Base-by-base conservation (phyloP, 2,888 invertebrate genomes). In the Ceriagrion tenellum region DNA sequence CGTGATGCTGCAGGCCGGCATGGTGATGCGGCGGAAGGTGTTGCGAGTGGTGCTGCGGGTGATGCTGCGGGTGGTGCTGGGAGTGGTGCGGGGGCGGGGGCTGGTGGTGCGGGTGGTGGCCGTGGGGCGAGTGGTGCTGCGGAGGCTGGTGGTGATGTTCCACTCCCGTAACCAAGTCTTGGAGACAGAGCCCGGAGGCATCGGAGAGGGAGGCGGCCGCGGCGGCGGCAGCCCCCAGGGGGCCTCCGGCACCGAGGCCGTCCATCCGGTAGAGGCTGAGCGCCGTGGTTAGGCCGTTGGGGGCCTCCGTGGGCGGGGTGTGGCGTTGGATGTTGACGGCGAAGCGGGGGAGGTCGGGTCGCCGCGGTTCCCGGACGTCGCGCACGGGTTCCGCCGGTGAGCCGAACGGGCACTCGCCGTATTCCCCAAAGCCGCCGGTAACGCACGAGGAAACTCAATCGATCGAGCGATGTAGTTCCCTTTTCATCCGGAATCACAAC, bases 181-280 rank as follows among this genome's bases (percentile, higher is more conserved):
- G 98, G 95, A 98, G 97, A 96, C 98, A 98, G 96, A 98, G 97
- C 96, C 98, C 98, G 96, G 98, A 97, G 97, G 55, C 63, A 74
- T 56, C 90, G 95, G 95, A 90, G 81, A 90, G 55, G 3, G 95
- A 88, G 88, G 95, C 95, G 95, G 95, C 95, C 90, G 95, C 93
- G 90, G 91, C 95, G 30, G 95, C 95, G 95, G 90, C 95, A 88
- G 95, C 88, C 88, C 81, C 95, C 47, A 95, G 89, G 69, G 95
- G 90, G 95, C 90, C 90, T 63, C 90, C 95, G 74, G 95, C 95
- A 55, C 74, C 74, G 95, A 81, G 90, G 63, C 95, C 95, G 88
- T 88, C 95, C 95, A 95, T 95, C 6, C 93, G 93, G 26, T 93
- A 93, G 63, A 93, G 74, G 93, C 93, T 93, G 93, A 93, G 93